Base-by-base conservation (phyloP, 2,797 vertebrate species). In the Neomorphus geoffroyi region DNA sequence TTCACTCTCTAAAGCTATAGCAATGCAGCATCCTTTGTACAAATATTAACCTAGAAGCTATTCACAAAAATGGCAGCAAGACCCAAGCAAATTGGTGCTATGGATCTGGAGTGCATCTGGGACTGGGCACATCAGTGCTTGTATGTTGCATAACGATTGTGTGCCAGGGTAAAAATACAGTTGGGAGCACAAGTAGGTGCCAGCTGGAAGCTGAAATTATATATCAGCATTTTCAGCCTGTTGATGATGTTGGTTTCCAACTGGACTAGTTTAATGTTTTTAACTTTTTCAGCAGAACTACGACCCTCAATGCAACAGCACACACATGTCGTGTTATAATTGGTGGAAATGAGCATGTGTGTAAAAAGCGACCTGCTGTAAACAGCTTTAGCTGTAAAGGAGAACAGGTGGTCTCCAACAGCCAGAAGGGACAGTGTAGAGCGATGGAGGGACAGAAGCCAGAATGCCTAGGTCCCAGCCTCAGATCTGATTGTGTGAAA, bases 91-190 rank as follows among this genome's bases (percentile, higher is more conserved):
- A 54, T 15, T 12, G 16, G 3, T 77, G 39, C 18, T 60, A 0
- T 3, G 10, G 43, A 56, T 54, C 86, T 69, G 89, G 72, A 90
- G 33, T 18, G 8, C 30, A 10, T 28, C 45, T 35, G 50, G 66
- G 27, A 61, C 58, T 9, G 64, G 53, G 46, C 43, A 27, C 27
- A 27, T 18, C 61, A 17, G 28, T 24, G 53, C 51, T 48, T 17
- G 7, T n/a, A 1, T 11, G 18, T 33, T 2, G 1, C 7, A 13
- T 10, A 16, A 30, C 0, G 2, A 28, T 35, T 46, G 45, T 64
- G 53, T 84, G 70, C 58, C 74, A 26, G 54, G 33, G 26, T 43
- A 3, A 9, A 4, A 32, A 48, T 24, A 11, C 17, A 19, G 26
- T 21, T 28, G 64, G 35, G 37, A 28, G 32, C 28, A 48, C 14